Base-by-base conservation (phyloP, 1,140 invertebrate species). In the Colletes latitarsis region DNA sequence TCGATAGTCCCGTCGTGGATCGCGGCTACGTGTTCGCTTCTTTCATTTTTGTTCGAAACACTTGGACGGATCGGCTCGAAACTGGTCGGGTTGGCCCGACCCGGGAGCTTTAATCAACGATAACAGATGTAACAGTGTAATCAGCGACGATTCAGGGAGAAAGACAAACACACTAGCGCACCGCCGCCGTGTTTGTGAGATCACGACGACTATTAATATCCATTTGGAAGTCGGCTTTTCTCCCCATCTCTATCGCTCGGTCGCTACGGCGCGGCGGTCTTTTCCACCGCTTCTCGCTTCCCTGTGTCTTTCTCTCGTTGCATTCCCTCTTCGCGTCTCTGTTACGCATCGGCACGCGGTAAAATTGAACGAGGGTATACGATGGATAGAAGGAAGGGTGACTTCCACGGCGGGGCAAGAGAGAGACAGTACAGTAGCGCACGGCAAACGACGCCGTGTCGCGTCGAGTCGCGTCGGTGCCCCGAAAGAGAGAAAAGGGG, bases 121-220 rank as follows among this genome's bases (percentile, higher is more conserved):
- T 91, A 91, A 91, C 90, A 92, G 88, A 89, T 91, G 88, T 90
- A 91, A 92, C 89, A 85, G 89, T 71, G 91, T 92, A 92, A 92
- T 92, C 91, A 91, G 88, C 81, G 89, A 89, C 85, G 89, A 92
- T 92, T 90, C 83, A 79, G 62, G 69, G 81, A 71, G 63, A 19
- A 19, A 63, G 41, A 53, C 43, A 19, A 21, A 49, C 30, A 62
- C 58, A 30, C 30, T 2, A 30, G 30, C 30, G 2, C 30, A 30
- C 30, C 30, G 2, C 30, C 2, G 30, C 30, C 30, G 30, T 30
- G 30, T 30, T 30, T 30, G 30, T 30, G 30, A 30, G 30, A 30
- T 30, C 30, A 4, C 86, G 83, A 77, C 83, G 86, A 89, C 91
- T 92, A 91, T 91, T 91, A 92, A 91, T 91, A 91, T 92, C 90